Conservation (phyloP, 2,888 invertebrate genomes). For the Cheilosia urbana region DNA sequence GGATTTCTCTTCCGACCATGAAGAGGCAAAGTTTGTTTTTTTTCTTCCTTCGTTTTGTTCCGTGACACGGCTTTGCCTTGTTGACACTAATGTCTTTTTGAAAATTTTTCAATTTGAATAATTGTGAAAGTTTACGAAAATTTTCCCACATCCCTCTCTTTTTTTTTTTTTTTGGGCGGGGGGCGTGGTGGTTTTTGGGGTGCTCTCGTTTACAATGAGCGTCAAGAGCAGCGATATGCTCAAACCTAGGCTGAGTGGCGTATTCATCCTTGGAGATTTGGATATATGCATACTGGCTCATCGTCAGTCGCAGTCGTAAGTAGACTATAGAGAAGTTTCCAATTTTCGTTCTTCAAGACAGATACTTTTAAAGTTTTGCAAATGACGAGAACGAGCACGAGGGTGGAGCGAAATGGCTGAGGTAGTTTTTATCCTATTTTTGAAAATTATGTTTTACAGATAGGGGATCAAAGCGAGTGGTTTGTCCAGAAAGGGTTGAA, state of each 20-base stretch:
- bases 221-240: conserved; percentile 59
- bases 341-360: conserved; percentile 26
- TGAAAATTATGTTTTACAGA: conserved; percentile 41
- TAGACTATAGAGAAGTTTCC: conserved; percentile 45
- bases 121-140: conserved; percentile 76
- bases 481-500: no score
- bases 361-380: conserved; percentile 40
- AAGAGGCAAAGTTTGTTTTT: conserved; percentile 41
- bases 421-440: conserved; percentile 18
- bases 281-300: conserved; percentile 61
- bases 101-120: conserved; percentile 76
- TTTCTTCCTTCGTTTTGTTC: conserved; percentile 9
- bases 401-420: conserved; percentile 40
- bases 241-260: conserved; percentile 56
- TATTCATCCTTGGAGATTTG: conserved; percentile 67
- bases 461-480: conserved; percentile 8
- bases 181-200: conserved; percentile 20
- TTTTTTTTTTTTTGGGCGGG: not conserved
- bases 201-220: conserved; percentile 70
- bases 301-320: conserved; percentile 55
- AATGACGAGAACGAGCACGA: not conserved
- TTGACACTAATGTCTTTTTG: conserved; percentile 77
- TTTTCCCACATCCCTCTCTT: conserved; percentile 57
- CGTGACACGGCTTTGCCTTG: conserved; percentile 70
- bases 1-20: conserved; percentile 49